phyloP scores from a whole-genome alignment of 2,797 vertebrate species.

The Enteromius treurensis region DNA sequence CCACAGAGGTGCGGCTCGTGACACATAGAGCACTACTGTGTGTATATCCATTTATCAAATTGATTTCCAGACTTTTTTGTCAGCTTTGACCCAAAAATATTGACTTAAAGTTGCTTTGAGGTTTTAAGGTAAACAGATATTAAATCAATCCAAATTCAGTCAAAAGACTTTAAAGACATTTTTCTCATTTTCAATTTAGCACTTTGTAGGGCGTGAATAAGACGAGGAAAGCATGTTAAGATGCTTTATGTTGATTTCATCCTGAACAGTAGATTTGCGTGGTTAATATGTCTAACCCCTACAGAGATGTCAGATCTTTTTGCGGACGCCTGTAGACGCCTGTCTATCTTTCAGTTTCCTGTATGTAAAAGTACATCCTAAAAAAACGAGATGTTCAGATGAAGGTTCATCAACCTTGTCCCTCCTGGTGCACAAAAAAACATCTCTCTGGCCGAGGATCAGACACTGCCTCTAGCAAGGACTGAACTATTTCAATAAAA shows the following conservation, averaged over 20 bases:
- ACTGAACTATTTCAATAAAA: conserved; percentile 50
- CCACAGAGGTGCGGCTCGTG: no score
- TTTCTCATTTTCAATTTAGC: background rate
- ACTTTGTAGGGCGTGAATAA: background rate
- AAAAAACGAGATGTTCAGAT: conserved; percentile 8
- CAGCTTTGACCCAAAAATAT: background rate
- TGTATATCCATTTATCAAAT: background rate
- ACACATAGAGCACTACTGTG: background rate
- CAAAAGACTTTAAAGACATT: background rate
- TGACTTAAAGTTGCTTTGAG: background rate
- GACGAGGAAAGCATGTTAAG: background rate
- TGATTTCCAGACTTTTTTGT: background rate
- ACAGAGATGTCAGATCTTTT: background rate
- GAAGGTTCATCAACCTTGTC: conserved; percentile 15
- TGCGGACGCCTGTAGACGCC: background rate
- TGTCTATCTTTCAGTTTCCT: conserved; percentile 17
- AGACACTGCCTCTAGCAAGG: conserved; percentile 49
- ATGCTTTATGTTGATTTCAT: conserved; percentile 5
- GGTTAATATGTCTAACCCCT: background rate
- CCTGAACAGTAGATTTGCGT: background rate
- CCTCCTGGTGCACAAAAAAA: conserved; percentile 39
- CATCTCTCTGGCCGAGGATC: conserved; percentile 33
- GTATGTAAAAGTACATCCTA: conserved; percentile 31
- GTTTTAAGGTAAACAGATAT: background rate
- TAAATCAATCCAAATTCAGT: background rate